phyloP scores from a whole-genome alignment of 2,113 vertebrate species.

The Callipepla californica region DNA sequence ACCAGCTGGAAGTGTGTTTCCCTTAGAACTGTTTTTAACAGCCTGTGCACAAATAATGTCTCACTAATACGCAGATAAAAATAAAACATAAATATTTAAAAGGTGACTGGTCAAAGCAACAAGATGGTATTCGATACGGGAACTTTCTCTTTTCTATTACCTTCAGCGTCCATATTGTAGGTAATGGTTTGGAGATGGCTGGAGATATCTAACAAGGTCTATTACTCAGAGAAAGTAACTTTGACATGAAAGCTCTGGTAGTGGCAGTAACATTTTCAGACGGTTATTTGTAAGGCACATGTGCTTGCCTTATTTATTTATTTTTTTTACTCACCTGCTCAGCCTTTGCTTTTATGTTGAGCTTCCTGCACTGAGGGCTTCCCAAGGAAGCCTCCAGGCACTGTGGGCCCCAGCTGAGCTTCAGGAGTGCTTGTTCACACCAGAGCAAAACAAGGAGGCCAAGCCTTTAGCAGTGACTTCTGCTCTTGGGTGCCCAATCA shows the following conservation, averaged over 20 bases:
- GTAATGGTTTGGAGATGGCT: not conserved
- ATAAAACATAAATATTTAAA: conserved; percentile 83
- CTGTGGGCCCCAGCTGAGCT: not conserved
- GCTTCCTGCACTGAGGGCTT: not conserved
- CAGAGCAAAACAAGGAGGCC: not conserved
- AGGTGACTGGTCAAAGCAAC: conserved; percentile 78
- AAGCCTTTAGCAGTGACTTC: not conserved
- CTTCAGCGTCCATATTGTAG: not conserved
- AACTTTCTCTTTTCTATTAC: not conserved
- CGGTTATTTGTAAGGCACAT: not conserved
- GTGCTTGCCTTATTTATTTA: not conserved
- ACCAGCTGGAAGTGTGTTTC: conserved; percentile 84
- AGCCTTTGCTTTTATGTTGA: not conserved
- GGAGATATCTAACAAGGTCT: not conserved
- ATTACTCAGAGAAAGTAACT: not conserved
- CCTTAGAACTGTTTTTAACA: conserved; percentile 84
- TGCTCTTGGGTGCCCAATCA: not conserved
- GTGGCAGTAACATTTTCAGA: not conserved
- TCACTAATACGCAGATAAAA: conserved; percentile 80
- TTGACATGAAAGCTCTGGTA: not conserved
- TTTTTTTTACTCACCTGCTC: conserved; percentile 40
- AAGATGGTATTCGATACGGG: conserved; percentile 24
- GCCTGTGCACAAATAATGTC: conserved; percentile 81
- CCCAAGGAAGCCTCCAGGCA: fast-evolving
- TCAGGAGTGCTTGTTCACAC: not conserved